phyloP scores from a whole-genome alignment of 2,888 invertebrate species.

The Lobophora halterata region DNA sequence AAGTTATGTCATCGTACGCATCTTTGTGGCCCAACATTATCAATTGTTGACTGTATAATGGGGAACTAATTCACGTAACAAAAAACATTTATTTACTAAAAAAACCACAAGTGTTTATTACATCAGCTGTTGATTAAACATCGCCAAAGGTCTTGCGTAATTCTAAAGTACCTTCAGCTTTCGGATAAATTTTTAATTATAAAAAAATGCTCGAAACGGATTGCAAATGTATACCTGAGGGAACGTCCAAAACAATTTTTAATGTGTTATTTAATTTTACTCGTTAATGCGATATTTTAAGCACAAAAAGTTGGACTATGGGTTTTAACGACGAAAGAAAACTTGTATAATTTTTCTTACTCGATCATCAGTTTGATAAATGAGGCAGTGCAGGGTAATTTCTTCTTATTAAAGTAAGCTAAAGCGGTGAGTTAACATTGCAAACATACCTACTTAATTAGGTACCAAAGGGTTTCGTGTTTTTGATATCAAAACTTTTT shows the following conservation, averaged over 20 bases:
- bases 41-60: conserved; percentile 16
- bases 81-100: conserved; percentile 11
- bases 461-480: too few relatives aligned
- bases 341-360: too few relatives aligned
- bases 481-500: too few relatives aligned
- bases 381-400: too few relatives aligned
- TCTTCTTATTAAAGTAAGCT: too few relatives aligned
- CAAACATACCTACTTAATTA: too few relatives aligned
- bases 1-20: conserved; percentile 17
- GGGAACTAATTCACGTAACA: conserved; percentile 13
- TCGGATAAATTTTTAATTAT: conserved; percentile 24
- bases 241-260: conserved; percentile 9
- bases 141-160: conserved; percentile 29
- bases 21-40: conserved; percentile 12
- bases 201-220: conserved; percentile 17
- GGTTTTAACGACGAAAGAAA: too few relatives aligned
- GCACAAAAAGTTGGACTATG: too few relatives aligned
- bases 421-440: too few relatives aligned
- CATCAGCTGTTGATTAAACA: conserved; percentile 28
- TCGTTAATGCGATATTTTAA: conserved; percentile 6
- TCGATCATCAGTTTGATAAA: too few relatives aligned
- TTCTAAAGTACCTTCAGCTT: conserved; percentile 18
- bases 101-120: conserved; percentile 19
- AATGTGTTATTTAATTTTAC: conserved; percentile 10
- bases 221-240: conserved; percentile 20